Evolutionary conservation across 2,113 vertebrate genomes (phyloP).

Genomic region (Clinocottus analis): DNA sequence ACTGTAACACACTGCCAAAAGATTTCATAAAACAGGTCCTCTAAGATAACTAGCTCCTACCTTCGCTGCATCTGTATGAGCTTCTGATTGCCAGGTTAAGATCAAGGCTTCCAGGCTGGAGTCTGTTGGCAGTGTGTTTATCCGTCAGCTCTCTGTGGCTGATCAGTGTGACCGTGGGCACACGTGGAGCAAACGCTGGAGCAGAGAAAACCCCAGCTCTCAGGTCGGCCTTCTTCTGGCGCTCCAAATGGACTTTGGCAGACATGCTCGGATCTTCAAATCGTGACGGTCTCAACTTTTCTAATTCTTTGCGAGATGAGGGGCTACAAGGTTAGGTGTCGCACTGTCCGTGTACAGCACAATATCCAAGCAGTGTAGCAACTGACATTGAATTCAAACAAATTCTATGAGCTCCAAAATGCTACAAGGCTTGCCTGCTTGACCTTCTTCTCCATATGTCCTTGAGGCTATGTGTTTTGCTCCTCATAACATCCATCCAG

Average conservation of each 20-base stretch:
- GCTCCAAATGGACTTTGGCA: conserved; percentile 67
- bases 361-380: neutral
- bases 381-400: neutral
- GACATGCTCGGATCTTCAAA: conserved; percentile 66
- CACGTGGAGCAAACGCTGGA: conserved; percentile 38
- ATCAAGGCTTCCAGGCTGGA: conserved; percentile 46
- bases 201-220: conserved; percentile 40
- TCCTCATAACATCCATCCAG: conserved; percentile 13
- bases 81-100: conserved; percentile 51
- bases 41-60: conserved; percentile 67
- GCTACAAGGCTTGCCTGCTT: neutral
- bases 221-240: conserved; percentile 55
- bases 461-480: conserved; percentile 6
- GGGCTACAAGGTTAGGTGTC: neutral
- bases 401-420: conserved; percentile 9
- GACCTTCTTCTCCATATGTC: conserved; percentile 13
- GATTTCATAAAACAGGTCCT: conserved; percentile 52
- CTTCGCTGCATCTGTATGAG: conserved; percentile 67
- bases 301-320: neutral
- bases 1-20: conserved; percentile 50
- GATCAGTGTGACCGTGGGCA: conserved; percentile 81
- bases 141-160: conserved; percentile 68
- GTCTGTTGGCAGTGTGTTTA: conserved; percentile 47
- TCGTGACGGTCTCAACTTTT: neutral
- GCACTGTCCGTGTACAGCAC: neutral